Percentiles rank a stretch among this genome's conserved stretches.
Evolutionary conservation across 2,797 vertebrate genomes (phyloP).

Genomic region (Falco rusticolus): DNA sequence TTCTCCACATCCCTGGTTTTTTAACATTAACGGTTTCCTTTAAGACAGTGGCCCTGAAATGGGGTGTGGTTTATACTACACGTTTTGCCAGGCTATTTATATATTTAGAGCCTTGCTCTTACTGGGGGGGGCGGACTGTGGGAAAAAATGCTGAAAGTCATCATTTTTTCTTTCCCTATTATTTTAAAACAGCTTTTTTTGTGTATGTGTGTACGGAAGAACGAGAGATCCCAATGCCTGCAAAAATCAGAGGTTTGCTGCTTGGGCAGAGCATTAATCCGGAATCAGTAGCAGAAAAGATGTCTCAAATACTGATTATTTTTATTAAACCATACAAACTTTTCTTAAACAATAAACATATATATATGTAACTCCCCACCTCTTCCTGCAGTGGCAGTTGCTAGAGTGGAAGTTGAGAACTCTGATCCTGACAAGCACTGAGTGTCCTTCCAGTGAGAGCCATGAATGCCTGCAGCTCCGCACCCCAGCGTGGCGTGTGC

Average conservation of each 20-base stretch:
- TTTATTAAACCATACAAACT: not conserved
- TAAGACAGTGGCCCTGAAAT: not conserved
- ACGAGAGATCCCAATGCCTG: not conserved
- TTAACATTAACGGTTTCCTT: conserved; percentile 9
- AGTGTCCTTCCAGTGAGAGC: conserved; percentile 25
- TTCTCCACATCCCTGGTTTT: not conserved
- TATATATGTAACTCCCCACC: fast-evolving
- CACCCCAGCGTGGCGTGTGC: conserved; percentile 57
- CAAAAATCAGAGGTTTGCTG: not conserved
- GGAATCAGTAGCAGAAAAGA: not conserved
- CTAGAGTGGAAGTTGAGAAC: not conserved
- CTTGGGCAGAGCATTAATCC: not conserved
- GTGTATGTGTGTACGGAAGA: not conserved
- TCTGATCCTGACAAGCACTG: not conserved
- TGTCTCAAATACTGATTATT: not conserved
- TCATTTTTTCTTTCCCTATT: not conserved
- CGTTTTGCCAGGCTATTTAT: conserved; percentile 8
- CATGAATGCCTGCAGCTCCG: not conserved
- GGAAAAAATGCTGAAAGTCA: not conserved
- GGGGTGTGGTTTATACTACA: not conserved
- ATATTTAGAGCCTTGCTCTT: not conserved
- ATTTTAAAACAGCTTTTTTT: not conserved
- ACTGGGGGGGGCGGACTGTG: not conserved
- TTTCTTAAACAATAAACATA: not conserved
- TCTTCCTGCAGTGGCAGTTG: not conserved